Evolutionary conservation across 2,113 vertebrate species (phyloP).

Genomic region (Tragelaphus imberbis): DNA sequence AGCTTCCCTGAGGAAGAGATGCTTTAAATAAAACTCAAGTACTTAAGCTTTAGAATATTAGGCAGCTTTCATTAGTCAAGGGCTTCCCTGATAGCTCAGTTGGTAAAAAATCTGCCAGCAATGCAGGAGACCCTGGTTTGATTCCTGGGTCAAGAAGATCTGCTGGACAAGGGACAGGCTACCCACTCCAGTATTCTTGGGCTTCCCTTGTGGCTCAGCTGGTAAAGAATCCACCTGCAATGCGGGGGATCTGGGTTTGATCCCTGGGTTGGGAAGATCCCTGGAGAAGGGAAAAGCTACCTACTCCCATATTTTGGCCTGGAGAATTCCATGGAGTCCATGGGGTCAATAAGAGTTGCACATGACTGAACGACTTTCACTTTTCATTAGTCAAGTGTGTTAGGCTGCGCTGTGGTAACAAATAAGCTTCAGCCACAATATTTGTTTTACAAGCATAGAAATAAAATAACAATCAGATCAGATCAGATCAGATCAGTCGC

Average conservation of each 20-base stretch:
- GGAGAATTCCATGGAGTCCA: not conserved
- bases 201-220: not conserved
- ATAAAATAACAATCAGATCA: not conserved
- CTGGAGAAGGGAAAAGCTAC: not conserved
- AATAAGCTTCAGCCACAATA: not conserved
- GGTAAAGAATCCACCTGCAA: not conserved
- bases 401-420: not conserved
- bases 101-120: not conserved
- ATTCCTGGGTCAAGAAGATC: not conserved
- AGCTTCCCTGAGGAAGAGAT: not conserved
- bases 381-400: not conserved
- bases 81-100: not conserved
- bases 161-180: not conserved
- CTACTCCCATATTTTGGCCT: not conserved
- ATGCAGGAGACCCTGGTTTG: not conserved
- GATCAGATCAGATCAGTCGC: too few relatives aligned
- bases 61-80: not conserved
- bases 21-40: not conserved
- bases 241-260: accelerated
- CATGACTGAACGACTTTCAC: not conserved
- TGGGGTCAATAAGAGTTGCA: not conserved
- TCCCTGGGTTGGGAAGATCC: not conserved
- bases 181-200: not conserved
- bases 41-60: not conserved
- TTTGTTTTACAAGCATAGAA: not conserved